A percentile compares a stretch with the other conserved stretches of the same genome.
phyloP scores from a whole-genome alignment of 2,888 invertebrate species.

The Stramonita haemastoma region DNA sequence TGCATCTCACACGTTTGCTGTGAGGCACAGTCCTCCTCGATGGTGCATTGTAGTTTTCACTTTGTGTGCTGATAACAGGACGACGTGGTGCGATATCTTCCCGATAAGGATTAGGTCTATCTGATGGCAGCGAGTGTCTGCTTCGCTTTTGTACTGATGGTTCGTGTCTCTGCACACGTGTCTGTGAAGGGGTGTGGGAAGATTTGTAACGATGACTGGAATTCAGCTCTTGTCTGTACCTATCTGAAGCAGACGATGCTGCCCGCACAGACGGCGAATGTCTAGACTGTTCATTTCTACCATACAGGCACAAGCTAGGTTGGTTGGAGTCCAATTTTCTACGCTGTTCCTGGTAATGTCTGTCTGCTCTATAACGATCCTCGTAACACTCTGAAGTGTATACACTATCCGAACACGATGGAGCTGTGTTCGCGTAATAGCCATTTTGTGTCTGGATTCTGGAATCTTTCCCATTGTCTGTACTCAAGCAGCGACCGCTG shows the following conservation, averaged over 20 bases:
- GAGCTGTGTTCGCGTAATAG: background rate
- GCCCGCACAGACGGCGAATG: background rate
- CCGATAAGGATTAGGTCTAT: background rate
- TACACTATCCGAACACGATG: background rate
- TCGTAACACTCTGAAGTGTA: background rate
- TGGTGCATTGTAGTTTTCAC: too few species aligned
- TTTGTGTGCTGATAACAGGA: background rate
- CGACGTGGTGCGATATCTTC: background rate
- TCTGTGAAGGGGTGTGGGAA: too few species aligned
- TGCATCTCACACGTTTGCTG: too few species aligned
- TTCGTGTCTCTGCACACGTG: background rate
- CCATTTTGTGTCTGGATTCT: background rate
- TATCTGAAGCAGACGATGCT: background rate
- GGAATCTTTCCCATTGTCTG: background rate
- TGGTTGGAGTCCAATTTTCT: background rate
- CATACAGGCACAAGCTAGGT: background rate
- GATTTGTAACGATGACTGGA: background rate
- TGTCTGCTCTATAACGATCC: background rate
- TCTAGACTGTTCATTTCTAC: too few species aligned
- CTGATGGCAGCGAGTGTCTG: background rate
- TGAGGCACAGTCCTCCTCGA: too few species aligned
- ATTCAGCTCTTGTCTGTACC: background rate
- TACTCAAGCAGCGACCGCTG: background rate
- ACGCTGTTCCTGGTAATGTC: background rate
- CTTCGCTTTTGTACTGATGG: background rate